Evolutionary conservation across 1,140 invertebrate species (phyloP), one percentile per base, ranked within the genome.

Genomic region (Acyrthosiphon pisum): DNA sequence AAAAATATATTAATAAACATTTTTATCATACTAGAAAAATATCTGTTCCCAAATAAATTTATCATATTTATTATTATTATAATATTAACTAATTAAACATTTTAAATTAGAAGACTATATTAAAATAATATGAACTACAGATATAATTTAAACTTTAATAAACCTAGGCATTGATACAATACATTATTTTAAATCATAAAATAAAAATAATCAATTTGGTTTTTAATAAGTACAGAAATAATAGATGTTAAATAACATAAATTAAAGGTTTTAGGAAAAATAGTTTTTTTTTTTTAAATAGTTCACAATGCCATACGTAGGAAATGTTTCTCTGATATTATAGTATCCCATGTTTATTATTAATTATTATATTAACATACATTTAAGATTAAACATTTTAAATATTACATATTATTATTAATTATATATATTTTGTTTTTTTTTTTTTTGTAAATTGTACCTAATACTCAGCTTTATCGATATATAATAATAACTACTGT

Each of bases 401-500:
- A 35, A 50, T 88, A 48, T 30, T 86, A 50, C 44, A 46, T 86
- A 37, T n/a, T 53, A 53, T 56, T 41, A 37, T 41, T 41, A 46
- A 46, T 9, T 14, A 53, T 20, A 56, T 53, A 50, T 37, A 37
- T 56, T 9, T 35, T 37, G 41, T 30, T 50, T 35, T 60, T 60
- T 41, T 60, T 41, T 60, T 60, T 90, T 30, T 68, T 90, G 48
- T 89, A 56, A 89, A 68, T 90, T 90, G 37, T 90, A 60, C 41
- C 56, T 90, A 90, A 14, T 90, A 60, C 41, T 90, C 89, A 60
- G 89, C 89, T 90, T 90, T 90, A 44, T 90, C 18, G 14, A 46
- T 90, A 60, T 89, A 50, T 88, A 50, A 90, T 87, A 88, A 50
- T 90, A 68, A 60, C 30, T 90, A 90, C 56, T 90, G 53, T 90